These are phyloP conservation scores for Rhinichthys osculus DNA, from an alignment of 2,797 vertebrate species.

Conservation along the genomic window DNA sequence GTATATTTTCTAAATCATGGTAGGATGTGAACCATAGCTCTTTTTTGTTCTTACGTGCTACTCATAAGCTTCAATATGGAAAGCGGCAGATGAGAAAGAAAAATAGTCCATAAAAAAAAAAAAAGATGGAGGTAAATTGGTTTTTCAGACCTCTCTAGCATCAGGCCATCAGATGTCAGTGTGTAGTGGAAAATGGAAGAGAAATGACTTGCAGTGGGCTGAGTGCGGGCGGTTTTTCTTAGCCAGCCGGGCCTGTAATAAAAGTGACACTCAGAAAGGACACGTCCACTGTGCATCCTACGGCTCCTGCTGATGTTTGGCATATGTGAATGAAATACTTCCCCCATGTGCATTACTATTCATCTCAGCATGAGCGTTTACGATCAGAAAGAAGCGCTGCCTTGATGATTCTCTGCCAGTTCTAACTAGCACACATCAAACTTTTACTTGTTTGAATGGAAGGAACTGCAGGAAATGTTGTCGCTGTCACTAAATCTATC, in stretches of 20 bases:
- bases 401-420: neutral
- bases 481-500: neutral
- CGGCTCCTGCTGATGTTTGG: slow-evolving; percentile 58
- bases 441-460: neutral
- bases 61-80: slow-evolving; percentile 6
- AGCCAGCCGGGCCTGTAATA: slow-evolving; percentile 52
- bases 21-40: slow-evolving; percentile 22
- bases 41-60: slow-evolving; percentile 3
- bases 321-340: slow-evolving; percentile 60
- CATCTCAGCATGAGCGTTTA: neutral
- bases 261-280: slow-evolving; percentile 64
- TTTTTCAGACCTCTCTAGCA: slow-evolving; percentile 61
- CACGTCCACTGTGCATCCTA: slow-evolving; percentile 51
- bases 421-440: slow-evolving; percentile 9
- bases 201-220: slow-evolving; percentile 60
- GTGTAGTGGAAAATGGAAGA: slow-evolving; percentile 62
- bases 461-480: neutral
- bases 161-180: slow-evolving; percentile 56
- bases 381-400: slow-evolving; percentile 35
- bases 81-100: slow-evolving; percentile 38
- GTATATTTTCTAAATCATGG: slow-evolving; percentile 28
- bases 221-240: slow-evolving; percentile 67
- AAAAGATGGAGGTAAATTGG: slow-evolving; percentile 51
- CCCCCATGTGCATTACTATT: slow-evolving; percentile 34
- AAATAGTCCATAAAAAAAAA: slow-evolving; percentile 38